Percentiles rank a stretch among this genome's conserved stretches.
phyloP scores from a whole-genome alignment of 2,113 vertebrate species.

The Ptyas mucosa region DNA sequence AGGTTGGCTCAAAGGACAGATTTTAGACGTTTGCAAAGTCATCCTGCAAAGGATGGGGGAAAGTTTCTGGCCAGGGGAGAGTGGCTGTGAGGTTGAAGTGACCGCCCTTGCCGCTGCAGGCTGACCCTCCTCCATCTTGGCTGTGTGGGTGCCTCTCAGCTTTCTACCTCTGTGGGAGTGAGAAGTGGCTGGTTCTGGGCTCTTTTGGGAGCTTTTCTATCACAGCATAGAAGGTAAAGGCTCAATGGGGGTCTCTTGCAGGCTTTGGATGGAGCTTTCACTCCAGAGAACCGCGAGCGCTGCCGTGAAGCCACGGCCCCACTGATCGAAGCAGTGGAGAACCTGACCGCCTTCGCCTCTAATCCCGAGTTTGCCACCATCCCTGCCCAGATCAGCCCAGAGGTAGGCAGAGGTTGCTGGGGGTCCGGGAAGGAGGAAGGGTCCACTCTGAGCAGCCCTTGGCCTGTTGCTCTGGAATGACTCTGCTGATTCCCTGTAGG shows the following conservation, averaged over 20 bases:
- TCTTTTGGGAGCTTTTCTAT: background rate
- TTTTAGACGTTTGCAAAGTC: background rate
- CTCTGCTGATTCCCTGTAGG: slow-evolving; percentile 64
- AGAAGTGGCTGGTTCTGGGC: background rate
- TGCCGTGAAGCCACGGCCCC: slow-evolving; percentile 88
- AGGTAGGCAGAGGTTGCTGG: slow-evolving; percentile 68
- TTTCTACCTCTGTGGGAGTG: background rate
- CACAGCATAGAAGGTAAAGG: background rate
- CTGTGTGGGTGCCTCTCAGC: background rate
- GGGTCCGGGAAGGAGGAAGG: background rate
- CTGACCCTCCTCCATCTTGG: background rate
- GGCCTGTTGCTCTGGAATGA: background rate
- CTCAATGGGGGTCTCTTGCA: slow-evolving; percentile 34
- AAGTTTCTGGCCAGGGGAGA: background rate
- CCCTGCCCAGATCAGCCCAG: slow-evolving; percentile 91
- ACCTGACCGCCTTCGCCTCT: slow-evolving; percentile 92
- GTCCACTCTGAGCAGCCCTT: background rate
- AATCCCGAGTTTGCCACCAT: slow-evolving; percentile 95
- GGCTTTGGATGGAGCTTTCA: slow-evolving; percentile 93
- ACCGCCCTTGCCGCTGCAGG: background rate
- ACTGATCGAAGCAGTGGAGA: slow-evolving; percentile 94
- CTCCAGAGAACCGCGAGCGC: slow-evolving; percentile 87
- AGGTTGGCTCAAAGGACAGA: background rate
- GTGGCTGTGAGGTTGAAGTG: background rate
- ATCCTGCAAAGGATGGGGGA: too few relatives aligned